Conservation (phyloP, 2,113 vertebrate genomes). For the Oreochromis niloticus region DNA sequence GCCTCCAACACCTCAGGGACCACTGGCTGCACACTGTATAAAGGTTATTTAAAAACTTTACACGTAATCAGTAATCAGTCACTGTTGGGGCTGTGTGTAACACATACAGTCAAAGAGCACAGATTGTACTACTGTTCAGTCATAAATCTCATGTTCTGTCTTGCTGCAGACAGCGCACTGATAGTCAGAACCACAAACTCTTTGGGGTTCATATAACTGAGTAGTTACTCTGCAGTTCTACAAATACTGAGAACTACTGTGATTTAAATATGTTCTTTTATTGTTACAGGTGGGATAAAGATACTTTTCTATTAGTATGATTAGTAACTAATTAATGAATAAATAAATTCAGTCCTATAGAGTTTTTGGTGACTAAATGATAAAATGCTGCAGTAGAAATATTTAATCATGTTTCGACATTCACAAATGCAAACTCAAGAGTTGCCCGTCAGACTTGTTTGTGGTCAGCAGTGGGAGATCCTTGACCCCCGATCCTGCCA, state of each 20-base stretch:
- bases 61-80: not conserved
- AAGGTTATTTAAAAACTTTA: not conserved
- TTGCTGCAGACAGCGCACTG: not conserved
- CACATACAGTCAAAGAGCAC: not conserved
- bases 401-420: not conserved
- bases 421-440: too few relatives aligned
- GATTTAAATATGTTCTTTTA: not conserved
- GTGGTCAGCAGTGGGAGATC: not conserved
- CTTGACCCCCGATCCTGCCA: not conserved
- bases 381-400: not conserved
- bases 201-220: not conserved
- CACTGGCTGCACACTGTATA: not conserved
- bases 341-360: not conserved
- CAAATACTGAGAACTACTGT: not conserved
- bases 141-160: not conserved
- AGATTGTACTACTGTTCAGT: not conserved
- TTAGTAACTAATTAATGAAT: not conserved
- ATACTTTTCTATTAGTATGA: not conserved
- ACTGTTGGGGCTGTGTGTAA: not conserved
- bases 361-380: not conserved
- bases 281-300: not conserved
- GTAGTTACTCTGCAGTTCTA: not conserved
- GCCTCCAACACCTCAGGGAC: not conserved
- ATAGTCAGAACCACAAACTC: not conserved
- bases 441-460: not conserved